These are phyloP conservation scores for Allophyes oxyacanthae DNA, from an alignment of 2,888 invertebrate genomes.

Conservation along the genomic window DNA sequence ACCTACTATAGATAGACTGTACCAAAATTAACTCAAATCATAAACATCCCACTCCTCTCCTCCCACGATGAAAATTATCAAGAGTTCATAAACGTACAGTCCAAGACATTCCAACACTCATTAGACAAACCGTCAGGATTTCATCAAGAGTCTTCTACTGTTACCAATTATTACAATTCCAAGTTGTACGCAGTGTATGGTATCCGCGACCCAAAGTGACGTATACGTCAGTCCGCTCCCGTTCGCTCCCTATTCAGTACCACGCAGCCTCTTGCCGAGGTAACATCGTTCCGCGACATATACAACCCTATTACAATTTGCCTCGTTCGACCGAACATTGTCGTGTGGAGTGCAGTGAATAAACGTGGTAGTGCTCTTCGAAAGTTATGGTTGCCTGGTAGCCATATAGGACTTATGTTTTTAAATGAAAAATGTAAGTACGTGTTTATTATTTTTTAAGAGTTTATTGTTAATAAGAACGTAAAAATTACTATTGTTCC, in stretches of 20 bases:
- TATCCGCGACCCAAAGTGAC: conserved; percentile 63
- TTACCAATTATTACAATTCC: conserved; percentile 48
- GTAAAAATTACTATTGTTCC: too few species aligned
- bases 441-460: background rate
- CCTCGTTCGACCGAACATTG: conserved; percentile 50
- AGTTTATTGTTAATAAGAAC: too few species aligned
- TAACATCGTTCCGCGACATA: conserved; percentile 62
- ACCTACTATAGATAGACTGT: too few species aligned
- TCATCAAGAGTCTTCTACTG: conserved; percentile 32
- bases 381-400: conserved; percentile 58
- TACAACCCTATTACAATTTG: conserved; percentile 40
- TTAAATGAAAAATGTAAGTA: conserved; percentile 69
- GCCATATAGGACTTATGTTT: conserved; percentile 49
- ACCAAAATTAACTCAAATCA: too few species aligned
- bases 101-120: conserved; percentile 18
- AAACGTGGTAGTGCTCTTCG: conserved; percentile 63
- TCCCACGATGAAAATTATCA: background rate
- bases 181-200: conserved; percentile 70
- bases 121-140: conserved; percentile 30
- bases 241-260: conserved; percentile 79
- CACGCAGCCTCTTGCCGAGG: conserved; percentile 81
- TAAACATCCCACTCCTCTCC: too few species aligned
- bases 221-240: conserved; percentile 74
- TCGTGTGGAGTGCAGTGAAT: conserved; percentile 83
- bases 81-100: background rate